Conservation (phyloP, 2,797 vertebrate species). For the Peromyscus attwateri region DNA sequence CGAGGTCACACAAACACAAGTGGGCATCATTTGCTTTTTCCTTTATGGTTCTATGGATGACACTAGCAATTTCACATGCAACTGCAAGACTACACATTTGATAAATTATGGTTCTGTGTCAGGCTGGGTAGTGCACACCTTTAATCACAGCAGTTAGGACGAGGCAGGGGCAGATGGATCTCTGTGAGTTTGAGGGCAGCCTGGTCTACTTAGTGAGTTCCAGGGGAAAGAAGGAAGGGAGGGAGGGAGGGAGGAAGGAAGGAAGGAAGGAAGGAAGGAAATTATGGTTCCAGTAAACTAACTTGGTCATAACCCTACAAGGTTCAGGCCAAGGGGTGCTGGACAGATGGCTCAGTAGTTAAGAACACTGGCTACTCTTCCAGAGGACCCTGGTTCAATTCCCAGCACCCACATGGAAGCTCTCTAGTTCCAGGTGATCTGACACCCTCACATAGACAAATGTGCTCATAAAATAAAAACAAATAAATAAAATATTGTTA, state of each 20-base stretch:
- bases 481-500: no score
- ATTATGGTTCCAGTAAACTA: constrained; percentile 85
- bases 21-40: neutral
- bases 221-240: no score
- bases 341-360: no score
- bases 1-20: constrained; percentile 88
- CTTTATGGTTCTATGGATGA: constrained; percentile 79
- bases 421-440: no score
- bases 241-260: no score
- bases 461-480: no score
- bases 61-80: constrained; percentile 85
- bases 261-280: no score
- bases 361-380: no score
- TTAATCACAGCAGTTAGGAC: neutral
- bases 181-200: neutral
- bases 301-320: constrained; percentile 86
- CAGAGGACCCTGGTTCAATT: no score
- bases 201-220: neutral
- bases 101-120: neutral
- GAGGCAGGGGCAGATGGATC: neutral
- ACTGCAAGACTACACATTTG: neutral
- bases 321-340: neutral
- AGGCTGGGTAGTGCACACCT: neutral
- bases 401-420: no score
- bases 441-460: no score